Evolutionary conservation across 2,888 invertebrate genomes (phyloP), one percentile per base, ranked within the genome.

Genomic region (Rutpela maculata): DNA sequence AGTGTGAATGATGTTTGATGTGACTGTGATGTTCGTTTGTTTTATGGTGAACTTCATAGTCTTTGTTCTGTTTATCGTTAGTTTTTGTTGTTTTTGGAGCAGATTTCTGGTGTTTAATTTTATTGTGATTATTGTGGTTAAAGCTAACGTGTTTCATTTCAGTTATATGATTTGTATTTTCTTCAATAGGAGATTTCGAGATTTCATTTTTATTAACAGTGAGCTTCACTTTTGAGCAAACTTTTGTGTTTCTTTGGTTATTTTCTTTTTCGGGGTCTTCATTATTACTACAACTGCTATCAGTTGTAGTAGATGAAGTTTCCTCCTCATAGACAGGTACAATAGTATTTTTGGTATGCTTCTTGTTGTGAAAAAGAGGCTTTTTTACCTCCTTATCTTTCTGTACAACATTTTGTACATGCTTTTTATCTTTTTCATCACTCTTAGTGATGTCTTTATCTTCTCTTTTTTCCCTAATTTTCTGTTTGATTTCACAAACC

Each of bases 261-360:
- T 82, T 85, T 73, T 86, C 85, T 79, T 85, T 84, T 72, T 85
- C 85, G 57, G 82, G 79, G 65, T 84, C 84, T 50, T 85, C 84
- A 71, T 80, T 81, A 68, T 82, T 82, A 78, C 85, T 85, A 66
- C 93, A 94, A 63, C 94, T 94, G 82, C 93, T 93, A 85, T 94
- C 94, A 3, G 94, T 94, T 9, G 94, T 94, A 1, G 93, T 94
- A 0, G 94, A 94, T 10, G 94, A 94, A 1, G 93, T 93, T 84
- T 95, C 94, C 85, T 94, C 94, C 85, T 93, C 93, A 59, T 91
- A 91, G 80, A 90, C 89, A 82, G 84, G 85, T 82, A 84, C 83
- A 81, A 73, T 74, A 79, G 81, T 83, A 78, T 81, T 85, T 84
- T 84, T 83, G 82, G 79, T 81, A 80, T 79, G 75, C 79, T 82